phyloP scores from a whole-genome alignment of 2,888 invertebrate species.

The Troides oblongomaculatus region DNA sequence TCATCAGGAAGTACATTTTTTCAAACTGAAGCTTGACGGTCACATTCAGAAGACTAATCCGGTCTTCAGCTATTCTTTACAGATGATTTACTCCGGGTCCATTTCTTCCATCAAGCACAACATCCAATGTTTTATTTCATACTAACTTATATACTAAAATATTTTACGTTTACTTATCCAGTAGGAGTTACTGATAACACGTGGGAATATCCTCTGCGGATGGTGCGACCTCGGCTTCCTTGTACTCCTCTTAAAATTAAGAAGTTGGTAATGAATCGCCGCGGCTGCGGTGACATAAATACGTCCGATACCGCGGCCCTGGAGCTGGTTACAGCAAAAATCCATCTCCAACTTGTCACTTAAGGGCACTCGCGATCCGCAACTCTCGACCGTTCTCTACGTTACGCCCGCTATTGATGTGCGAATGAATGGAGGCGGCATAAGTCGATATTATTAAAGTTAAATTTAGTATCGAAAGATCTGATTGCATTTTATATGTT shows the following conservation, averaged over 20 bases:
- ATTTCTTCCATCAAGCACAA: no score
- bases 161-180: no score
- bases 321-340: slow-evolving; percentile 72
- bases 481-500: no score
- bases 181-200: neutral
- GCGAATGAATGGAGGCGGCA: slow-evolving; percentile 34
- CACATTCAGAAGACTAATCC: no score
- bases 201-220: neutral
- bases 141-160: no score
- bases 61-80: no score
- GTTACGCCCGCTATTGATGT: slow-evolving; percentile 39
- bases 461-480: no score
- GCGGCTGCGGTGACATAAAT: slow-evolving; percentile 59
- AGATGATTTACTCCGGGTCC: no score
- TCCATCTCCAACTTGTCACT: slow-evolving; percentile 76
- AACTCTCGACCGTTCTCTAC: slow-evolving; percentile 49
- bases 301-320: slow-evolving; percentile 66
- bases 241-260: slow-evolving; percentile 25
- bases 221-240: slow-evolving; percentile 2
- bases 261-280: slow-evolving; percentile 47
- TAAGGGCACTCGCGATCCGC: slow-evolving; percentile 67
- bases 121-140: no score
- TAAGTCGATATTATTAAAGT: neutral
- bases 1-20: no score
- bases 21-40: no score